Base-by-base conservation (phyloP, 2,797 vertebrate species). In the Strix occidentalis region DNA sequence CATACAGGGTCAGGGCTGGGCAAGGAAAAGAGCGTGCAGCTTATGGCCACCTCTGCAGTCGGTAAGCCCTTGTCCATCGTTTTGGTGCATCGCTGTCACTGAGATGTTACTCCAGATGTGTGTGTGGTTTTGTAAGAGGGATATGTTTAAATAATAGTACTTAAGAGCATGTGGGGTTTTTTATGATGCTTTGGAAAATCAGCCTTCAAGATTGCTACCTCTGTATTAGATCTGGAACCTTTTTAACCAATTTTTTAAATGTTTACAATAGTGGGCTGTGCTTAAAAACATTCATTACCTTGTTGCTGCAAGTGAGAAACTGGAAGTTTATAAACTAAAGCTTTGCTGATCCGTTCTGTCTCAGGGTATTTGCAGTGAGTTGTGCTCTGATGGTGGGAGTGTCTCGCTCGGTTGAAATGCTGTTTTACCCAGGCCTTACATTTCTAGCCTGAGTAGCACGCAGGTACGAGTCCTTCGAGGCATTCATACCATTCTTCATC, bases 61-160 rank as follows among this genome's bases (percentile, higher is more conserved):
- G 2, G 20, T 15, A 7, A 68, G 33, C 26, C 33, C 54, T 45
- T 37, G 26, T 23, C 26, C 5, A 0, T 13, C 11, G 7, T 11
- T 13, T 9, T 4, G 24, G 41, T 2, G n/a, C n/a, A 4, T 56
- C 31, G 0, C 45, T 33, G 29, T n/a, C 4, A 0, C n/a, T 16
- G 60, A 21, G 66, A 5, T 17, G 45, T 21, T 35, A 3, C 39
- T 26, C 45, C 75, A 51, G 56, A 26, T 23, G 68, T 21, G 54
- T 0, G 9, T 25, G 23, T 31, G 51, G 18, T n/a, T 80, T 26
- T 46, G 16, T 17, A 18, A 16, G 63, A 53, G 18, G 25, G 26
- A 6, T 9, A 1, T 17, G 45, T 48, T 53, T 24, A 76, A 85
- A 37, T 53, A 43, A 54, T 8, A 53, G 31, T 10, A 23, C 39